Evolutionary conservation across 2,113 vertebrate genomes (phyloP).

Genomic region (Strix uralensis): DNA sequence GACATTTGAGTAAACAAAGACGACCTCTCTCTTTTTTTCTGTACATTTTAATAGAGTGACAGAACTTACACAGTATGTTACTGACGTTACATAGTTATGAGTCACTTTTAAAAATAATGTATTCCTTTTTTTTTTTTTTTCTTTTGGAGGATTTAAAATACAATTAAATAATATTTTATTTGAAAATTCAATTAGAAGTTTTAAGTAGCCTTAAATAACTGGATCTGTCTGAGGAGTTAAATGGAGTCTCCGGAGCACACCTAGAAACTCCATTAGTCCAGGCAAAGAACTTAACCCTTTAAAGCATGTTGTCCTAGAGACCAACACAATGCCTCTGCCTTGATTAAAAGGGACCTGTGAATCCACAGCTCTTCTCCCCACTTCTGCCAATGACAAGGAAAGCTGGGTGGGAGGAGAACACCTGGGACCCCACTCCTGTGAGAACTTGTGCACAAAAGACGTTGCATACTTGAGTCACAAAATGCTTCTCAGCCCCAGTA

Average conservation of each 20-base stretch:
- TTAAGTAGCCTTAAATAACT: background rate
- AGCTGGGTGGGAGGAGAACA: background rate
- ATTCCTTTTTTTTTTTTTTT: background rate
- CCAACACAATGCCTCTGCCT: background rate
- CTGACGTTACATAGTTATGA: background rate
- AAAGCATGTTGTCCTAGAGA: background rate
- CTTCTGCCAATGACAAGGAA: background rate
- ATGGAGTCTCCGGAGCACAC: background rate
- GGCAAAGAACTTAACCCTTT: background rate
- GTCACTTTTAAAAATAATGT: background rate
- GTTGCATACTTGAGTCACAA: background rate
- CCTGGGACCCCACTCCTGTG: background rate
- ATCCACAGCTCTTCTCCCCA: accelerated
- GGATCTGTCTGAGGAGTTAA: background rate
- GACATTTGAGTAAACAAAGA: background rate
- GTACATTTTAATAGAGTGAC: background rate
- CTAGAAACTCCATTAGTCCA: background rate
- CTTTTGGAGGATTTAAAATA: background rate
- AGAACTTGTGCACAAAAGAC: background rate
- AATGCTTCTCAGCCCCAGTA: background rate
- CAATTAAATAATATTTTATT: background rate
- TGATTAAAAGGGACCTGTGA: background rate
- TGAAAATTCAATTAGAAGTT: background rate
- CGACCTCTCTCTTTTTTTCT: background rate
- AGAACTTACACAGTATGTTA: background rate